Percentiles rank a stretch among this genome's conserved stretches.
phyloP scores from a whole-genome alignment of 2,113 vertebrate genomes.

The Corvus moneduloides region DNA sequence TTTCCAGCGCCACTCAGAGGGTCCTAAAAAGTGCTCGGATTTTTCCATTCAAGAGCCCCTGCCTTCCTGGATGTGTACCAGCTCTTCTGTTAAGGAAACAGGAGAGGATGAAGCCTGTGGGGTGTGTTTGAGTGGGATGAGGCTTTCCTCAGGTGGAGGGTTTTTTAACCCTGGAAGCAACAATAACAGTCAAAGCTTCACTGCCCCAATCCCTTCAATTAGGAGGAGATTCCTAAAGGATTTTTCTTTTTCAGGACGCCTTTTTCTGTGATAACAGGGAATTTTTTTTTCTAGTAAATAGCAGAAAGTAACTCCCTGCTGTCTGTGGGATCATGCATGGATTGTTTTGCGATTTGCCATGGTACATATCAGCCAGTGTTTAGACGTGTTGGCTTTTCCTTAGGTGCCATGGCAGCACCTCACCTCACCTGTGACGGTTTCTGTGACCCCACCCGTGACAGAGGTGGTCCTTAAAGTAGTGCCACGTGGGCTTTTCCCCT shows the following conservation, averaged over 20 bases:
- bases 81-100: accelerated
- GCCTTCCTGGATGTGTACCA: accelerated
- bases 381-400: background rate
- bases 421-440: background rate
- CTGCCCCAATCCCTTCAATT: background rate
- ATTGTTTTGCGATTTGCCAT: background rate
- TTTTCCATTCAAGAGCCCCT: background rate
- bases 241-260: background rate
- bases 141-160: background rate
- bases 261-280: background rate
- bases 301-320: background rate
- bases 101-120: background rate
- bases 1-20: accelerated
- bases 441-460: background rate
- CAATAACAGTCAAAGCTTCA: background rate
- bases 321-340: background rate
- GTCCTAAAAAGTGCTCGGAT: background rate
- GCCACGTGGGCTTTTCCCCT: background rate
- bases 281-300: background rate
- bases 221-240: background rate
- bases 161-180: background rate
- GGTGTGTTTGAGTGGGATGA: background rate
- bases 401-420: background rate
- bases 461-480: background rate
- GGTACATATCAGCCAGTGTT: background rate